These are phyloP conservation scores for Liopterus haemorrhoidalis DNA, from an alignment of 2,888 invertebrate genomes.

Conservation along the genomic window DNA sequence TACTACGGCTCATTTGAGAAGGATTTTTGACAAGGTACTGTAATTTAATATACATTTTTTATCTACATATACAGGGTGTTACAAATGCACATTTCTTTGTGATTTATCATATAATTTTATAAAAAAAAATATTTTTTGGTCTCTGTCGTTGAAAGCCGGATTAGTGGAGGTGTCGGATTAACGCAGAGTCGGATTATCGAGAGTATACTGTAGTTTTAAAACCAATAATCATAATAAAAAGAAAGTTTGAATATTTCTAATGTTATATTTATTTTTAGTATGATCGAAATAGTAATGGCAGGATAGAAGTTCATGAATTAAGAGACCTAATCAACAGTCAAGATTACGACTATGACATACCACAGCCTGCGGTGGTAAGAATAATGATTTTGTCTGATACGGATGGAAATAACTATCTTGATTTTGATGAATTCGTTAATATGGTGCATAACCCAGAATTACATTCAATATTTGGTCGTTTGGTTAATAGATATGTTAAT, in stretches of 20 bases:
- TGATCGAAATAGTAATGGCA: constrained; percentile 62
- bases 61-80: too few relatives aligned
- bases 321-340: constrained; percentile 53
- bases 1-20: constrained; percentile 49
- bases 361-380: constrained; percentile 57
- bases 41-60: too few relatives aligned
- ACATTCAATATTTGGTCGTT: constrained; percentile 55
- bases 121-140: too few relatives aligned
- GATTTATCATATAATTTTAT: too few relatives aligned
- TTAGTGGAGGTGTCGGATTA: too few relatives aligned
- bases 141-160: too few relatives aligned
- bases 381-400: constrained; percentile 57
- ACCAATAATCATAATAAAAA: too few relatives aligned
- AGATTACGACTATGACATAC: constrained; percentile 58
- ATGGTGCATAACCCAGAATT: constrained; percentile 55
- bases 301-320: constrained; percentile 59
- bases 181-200: too few relatives aligned
- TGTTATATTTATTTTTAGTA: constrained; percentile 48
- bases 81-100: too few relatives aligned
- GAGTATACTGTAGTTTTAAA: too few relatives aligned
- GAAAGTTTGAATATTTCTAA: too few relatives aligned
- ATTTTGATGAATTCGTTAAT: constrained; percentile 61
- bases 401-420: constrained; percentile 52
- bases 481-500: constrained; percentile 54
- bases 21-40: constrained; percentile 50